These are phyloP conservation scores for Steinernema carpocapsae DNA, from an alignment of 2,888 invertebrate species.

Conservation along the genomic window DNA sequence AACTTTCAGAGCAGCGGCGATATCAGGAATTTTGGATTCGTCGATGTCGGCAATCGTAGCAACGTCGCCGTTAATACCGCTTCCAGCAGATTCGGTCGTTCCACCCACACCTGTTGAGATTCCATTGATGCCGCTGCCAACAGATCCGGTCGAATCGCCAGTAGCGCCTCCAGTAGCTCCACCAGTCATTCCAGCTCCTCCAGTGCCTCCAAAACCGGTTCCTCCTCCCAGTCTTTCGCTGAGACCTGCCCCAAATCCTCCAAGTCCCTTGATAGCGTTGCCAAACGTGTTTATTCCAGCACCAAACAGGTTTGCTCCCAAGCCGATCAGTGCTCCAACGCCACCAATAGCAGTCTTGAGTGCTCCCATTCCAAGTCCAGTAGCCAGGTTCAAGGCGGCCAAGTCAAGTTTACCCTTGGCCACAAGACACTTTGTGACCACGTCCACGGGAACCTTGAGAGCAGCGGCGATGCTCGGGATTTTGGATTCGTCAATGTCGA, in stretches of 20 bases:
- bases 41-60: background rate
- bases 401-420: conserved; percentile 6
- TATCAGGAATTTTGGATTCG: background rate
- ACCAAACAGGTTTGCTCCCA: background rate
- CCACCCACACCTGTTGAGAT: too few relatives aligned
- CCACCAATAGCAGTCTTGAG: background rate
- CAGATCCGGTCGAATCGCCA: background rate
- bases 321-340: background rate
- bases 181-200: background rate
- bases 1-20: background rate
- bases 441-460: background rate
- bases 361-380: background rate
- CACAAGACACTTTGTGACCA: background rate
- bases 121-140: too few relatives aligned
- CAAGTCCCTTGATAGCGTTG: background rate
- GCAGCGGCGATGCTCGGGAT: background rate
- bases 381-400: background rate
- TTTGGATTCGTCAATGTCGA: background rate
- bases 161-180: background rate
- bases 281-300: background rate
- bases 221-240: too few relatives aligned
- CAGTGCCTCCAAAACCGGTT: background rate
- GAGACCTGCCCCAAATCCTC: too few relatives aligned
- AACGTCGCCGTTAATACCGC: too few relatives aligned
- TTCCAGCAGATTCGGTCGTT: too few relatives aligned